phyloP scores from a whole-genome alignment of 2,113 vertebrate genomes.

The Gymnorhina tibicen region DNA sequence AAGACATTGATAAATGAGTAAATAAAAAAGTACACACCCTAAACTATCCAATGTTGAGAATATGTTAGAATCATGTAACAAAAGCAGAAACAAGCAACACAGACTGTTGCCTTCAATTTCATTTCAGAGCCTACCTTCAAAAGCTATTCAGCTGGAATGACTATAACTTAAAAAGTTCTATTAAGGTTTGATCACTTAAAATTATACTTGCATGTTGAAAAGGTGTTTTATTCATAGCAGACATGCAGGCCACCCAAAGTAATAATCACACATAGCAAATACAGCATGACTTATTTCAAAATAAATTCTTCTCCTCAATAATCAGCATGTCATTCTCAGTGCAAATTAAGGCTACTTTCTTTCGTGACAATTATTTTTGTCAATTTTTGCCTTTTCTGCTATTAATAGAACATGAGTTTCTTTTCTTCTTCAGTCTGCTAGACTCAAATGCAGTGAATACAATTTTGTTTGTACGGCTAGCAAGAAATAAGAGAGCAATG shows the following conservation, averaged over 20 bases:
- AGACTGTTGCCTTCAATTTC: not conserved
- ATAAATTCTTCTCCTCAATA: not conserved
- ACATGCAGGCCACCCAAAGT: not conserved
- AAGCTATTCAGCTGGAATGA: not conserved
- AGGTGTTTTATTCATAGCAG: not conserved
- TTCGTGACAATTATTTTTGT: not conserved
- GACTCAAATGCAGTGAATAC: not conserved
- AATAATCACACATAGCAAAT: not conserved
- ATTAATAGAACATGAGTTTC: not conserved
- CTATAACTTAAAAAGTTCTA: not conserved
- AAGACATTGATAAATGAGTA: not conserved
- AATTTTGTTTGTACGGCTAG: not conserved
- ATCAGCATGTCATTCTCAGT: not conserved
- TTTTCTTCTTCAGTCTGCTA: not conserved
- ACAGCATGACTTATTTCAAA: not conserved
- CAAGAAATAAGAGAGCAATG: not conserved
- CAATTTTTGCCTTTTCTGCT: not conserved
- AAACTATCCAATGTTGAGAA: not conserved
- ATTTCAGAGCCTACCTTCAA: not conserved
- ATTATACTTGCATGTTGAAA: fast-evolving
- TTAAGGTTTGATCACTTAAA: not conserved
- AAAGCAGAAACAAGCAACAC: not conserved
- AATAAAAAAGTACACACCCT: not conserved
- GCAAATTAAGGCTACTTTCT: not conserved
- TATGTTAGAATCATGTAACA: not conserved